Evolutionary conservation across 2,888 invertebrate species (phyloP), one percentile per base, ranked within the genome.

Genomic region (Apodemia zela): DNA sequence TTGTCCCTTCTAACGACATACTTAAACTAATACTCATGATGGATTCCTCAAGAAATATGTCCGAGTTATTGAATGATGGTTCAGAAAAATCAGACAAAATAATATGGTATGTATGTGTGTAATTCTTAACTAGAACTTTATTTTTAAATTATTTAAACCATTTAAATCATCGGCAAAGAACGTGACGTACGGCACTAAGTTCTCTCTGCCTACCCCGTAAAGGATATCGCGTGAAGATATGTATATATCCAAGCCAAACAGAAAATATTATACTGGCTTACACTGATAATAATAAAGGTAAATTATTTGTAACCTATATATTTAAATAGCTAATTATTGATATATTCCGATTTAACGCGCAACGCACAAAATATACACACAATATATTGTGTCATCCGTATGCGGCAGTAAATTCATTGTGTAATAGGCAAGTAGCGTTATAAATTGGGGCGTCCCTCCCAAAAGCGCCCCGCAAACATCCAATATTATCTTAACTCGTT

Each of bases 381-480:
- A 78, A 84, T 84, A 85, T 84, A n/a, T n/a, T n/a, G 75, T 87
- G 86, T 84, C 87, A 83, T 79, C 75, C 75, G 82, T 77, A 84
- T 84, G 81, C 81, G 84, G 81, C 82, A 79, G 86, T 89, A 89
- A 89, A 89, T 88, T 88, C 84, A 89, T 89, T 87, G 87, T 87
- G 84, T 88, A 89, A 89, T 84, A 81, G 84, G 78, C 80, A 79
- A 77, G 78, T 79, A 78, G 78, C 81, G 82, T 77, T 82, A 81
- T 79, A 81, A 89, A 87, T 87, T 87, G 83, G 89, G 85, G 82
- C 88, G 85, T 81, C 82, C 82, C 89, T 87, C 87, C 89, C 88
- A 75, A 80, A 73, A 82, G 87, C 81, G 89, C 89, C 88, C 75
- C 86, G 86, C 86, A 81, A 84, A 81, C 80, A 78, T 78, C 69